Percentiles rank a stretch among this genome's conserved stretches.
These are phyloP conservation scores for Arrhamphus sclerolepis DNA, from an alignment of 2,797 vertebrate genomes.

Conservation along the genomic window DNA sequence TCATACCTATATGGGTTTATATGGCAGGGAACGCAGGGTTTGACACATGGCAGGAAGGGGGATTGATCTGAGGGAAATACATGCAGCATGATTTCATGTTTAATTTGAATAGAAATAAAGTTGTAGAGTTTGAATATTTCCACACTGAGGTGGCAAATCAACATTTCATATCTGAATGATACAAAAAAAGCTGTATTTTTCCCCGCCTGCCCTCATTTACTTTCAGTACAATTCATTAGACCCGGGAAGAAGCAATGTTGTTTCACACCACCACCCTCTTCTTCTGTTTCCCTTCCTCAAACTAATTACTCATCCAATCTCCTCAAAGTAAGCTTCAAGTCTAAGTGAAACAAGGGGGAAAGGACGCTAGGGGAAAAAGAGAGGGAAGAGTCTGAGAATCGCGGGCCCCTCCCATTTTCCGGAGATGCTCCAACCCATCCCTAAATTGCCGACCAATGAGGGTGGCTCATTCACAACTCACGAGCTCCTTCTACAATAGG, in stretches of 20 bases:
- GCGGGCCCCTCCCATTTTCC: conserved; percentile 76
- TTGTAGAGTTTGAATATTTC: no score
- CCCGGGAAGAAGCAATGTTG: conserved; percentile 29
- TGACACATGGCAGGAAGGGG: no score
- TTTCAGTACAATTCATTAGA: conserved; percentile 31
- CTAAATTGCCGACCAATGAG: conserved; percentile 79
- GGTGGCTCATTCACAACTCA: conserved; percentile 66
- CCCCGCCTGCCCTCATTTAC: conserved; percentile 4
- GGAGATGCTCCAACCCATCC: conserved; percentile 80
- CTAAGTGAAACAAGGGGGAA: conserved; percentile 39
- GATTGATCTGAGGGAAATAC: no score
- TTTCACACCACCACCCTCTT: conserved; percentile 1
- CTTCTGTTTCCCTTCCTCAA: conserved; percentile 17
- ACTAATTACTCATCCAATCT: conserved; percentile 47
- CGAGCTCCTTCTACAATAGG: conserved; percentile 84
- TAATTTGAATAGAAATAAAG: no score
- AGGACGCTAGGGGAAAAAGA: conserved; percentile 55
- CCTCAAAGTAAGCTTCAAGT: conserved; percentile 41
- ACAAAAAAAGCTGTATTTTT: no score
- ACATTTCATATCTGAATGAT: no score
- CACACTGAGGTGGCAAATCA: no score
- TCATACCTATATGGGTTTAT: no score
- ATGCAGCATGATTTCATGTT: no score
- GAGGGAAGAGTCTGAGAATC: conserved; percentile 70
- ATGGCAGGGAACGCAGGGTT: no score